A percentile compares a stretch with the other conserved stretches of the same genome.
Conservation (phyloP, 2,888 invertebrate species). For the Hypercompe scribonia region DNA sequence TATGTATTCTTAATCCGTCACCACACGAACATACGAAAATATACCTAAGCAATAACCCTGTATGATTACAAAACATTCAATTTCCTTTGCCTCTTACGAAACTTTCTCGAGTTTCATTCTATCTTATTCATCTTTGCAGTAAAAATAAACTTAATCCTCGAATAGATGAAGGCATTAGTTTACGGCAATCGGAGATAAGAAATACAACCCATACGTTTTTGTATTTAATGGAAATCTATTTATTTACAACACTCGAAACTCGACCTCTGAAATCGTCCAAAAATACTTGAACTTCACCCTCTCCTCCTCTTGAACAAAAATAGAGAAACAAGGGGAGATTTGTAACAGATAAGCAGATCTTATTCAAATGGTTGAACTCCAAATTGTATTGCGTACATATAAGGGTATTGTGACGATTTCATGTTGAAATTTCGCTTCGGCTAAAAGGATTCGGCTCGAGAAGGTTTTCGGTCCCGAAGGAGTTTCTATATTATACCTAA, state of each 20-base stretch:
- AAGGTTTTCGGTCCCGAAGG: constrained; percentile 12
- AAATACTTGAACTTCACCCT: constrained; percentile 17
- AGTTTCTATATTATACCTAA: constrained; percentile 11
- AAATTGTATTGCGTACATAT: constrained; percentile 17
- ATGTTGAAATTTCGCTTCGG: constrained; percentile 18
- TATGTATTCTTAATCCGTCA: too few relatives aligned
- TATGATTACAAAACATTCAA: not conserved
- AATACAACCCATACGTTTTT: constrained; percentile 24
- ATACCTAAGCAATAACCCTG: not conserved
- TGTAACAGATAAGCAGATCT: constrained; percentile 9
- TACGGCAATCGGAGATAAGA: constrained; percentile 24
- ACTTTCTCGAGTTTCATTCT: not conserved
- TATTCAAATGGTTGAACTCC: constrained; percentile 6
- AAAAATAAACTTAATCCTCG: not conserved
- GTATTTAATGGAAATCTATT: constrained; percentile 36
- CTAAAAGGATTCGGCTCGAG: constrained; percentile 22
- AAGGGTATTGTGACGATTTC: constrained; percentile 21
- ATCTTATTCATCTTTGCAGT: not conserved
- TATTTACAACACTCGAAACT: constrained; percentile 33
- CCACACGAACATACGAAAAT: too few relatives aligned
- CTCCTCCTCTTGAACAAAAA: not conserved
- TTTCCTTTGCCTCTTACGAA: not conserved
- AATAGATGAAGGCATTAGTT: constrained; percentile 12
- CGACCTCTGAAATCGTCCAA: constrained; percentile 35
- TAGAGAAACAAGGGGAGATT: not conserved